Evolutionary conservation across 2,888 invertebrate species (phyloP), one percentile per base, ranked within the genome.

Genomic region (Gymnocheta viridis): DNA sequence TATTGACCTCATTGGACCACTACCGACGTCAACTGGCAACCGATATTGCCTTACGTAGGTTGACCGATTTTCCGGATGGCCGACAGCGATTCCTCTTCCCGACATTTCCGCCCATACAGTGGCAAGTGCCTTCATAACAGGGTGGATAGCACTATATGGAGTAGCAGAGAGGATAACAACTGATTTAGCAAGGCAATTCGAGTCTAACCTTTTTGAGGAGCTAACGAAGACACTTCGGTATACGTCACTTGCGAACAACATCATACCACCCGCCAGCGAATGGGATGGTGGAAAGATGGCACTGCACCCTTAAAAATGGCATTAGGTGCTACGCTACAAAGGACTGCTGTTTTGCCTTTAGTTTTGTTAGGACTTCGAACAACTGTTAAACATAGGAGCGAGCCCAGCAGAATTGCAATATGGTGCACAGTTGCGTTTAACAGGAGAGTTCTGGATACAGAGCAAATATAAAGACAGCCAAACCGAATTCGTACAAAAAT

Each of bases 1-100:
- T 85, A 87, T 93, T 9, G 92, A 92, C 86, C 24, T 73, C 0
- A 86, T 93, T 5, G n/a, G n/a, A n/a, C n/a, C n/a, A n/a, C n/a
- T n/a, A n/a, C n/a, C n/a, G n/a, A n/a, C n/a, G n/a, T n/a, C n/a
- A n/a, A n/a, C n/a, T n/a, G 89, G 88, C 10, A 88, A 82, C 67
- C 81, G 86, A 4, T 92, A 91, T 78, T 87, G 88, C 24, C 87
- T 92, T 0, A 85, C 81, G 9, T 85, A 82, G 17, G 67, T 84
- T 0, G 82, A 85, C 17, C 32, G 86, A 9, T 85, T 82, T 51
- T 58, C 49, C 2, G 49, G 70, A 38, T 79, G 56, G 27, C 56
- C 79, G 0, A 5, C 19, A 9, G 47, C 19, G 0, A 47, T 47
- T 9, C 47, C 47, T 7, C 19, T 47, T 9, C 47, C 4, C 4